A percentile compares a stretch with the other conserved stretches of the same genome.
Evolutionary conservation across 2,888 invertebrate genomes (phyloP).

Genomic region (Cephonodes hylas): DNA sequence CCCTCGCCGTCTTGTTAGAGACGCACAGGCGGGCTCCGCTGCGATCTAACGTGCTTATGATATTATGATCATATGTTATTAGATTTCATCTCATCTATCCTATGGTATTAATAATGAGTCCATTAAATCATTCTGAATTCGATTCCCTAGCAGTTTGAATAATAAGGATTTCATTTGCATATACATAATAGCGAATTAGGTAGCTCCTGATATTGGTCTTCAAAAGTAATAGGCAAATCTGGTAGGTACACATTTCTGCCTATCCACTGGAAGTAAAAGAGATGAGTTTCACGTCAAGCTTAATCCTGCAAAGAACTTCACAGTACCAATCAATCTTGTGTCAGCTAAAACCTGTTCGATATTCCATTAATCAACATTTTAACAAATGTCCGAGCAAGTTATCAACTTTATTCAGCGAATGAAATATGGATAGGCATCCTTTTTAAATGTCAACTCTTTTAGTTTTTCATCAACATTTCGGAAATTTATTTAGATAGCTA

Average conservation of each 20-base stretch:
- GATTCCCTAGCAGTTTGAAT: no score
- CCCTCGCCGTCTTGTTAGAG: not conserved
- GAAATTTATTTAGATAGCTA: no score
- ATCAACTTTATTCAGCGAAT: not conserved
- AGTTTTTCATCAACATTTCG: not conserved
- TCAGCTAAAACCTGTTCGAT: not conserved
- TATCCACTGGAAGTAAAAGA: no score
- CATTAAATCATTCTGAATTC: no score
- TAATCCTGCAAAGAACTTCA: not conserved
- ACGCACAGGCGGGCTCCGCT: not conserved
- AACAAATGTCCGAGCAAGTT: not conserved
- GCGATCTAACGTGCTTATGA: not conserved
- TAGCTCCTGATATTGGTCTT: no score
- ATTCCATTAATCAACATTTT: not conserved
- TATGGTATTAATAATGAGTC: no score
- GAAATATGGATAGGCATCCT: not conserved
- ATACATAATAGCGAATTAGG: no score
- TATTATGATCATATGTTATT: no score
- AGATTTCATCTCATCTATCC: no score
- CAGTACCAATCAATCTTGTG: not conserved
- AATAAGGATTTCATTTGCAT: no score
- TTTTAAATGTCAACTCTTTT: not conserved
- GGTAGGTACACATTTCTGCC: no score
- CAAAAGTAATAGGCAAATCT: no score
- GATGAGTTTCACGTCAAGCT: not conserved